Conservation (phyloP, 2,888 invertebrate genomes). For the Leptura quadrifasciata region DNA sequence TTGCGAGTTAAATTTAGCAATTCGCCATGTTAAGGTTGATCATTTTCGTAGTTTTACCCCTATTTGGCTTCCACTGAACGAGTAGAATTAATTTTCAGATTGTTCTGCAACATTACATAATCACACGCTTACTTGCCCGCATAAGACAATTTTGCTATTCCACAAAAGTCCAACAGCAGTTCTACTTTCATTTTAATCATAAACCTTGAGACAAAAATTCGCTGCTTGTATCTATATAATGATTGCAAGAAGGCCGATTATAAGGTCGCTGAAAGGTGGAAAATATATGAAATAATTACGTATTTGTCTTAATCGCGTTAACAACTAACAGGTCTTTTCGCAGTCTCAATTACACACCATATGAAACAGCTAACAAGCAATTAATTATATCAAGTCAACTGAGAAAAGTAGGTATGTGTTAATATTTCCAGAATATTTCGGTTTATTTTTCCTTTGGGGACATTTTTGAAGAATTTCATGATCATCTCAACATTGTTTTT, state of each 20-base stretch:
- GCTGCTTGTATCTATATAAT: slow-evolving; percentile 58
- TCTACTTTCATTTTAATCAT: slow-evolving; percentile 64
- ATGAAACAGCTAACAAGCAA: neutral
- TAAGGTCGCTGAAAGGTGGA: slow-evolving; percentile 66
- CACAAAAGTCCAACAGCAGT: slow-evolving; percentile 58
- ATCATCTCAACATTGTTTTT: too few species aligned
- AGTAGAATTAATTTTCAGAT: slow-evolving; percentile 38
- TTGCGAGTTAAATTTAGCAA: neutral
- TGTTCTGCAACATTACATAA: slow-evolving; percentile 48
- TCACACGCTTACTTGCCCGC: slow-evolving; percentile 34
- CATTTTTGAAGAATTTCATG: too few species aligned
- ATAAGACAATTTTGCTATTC: slow-evolving; percentile 55
- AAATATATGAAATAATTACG: slow-evolving; percentile 61
- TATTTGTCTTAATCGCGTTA: slow-evolving; percentile 50
- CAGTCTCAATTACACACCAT: neutral
- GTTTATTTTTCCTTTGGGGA: too few species aligned
- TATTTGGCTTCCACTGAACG: slow-evolving; percentile 5
- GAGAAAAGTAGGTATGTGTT: too few species aligned
- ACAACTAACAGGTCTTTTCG: slow-evolving; percentile 55
- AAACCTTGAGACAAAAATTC: slow-evolving; percentile 67
- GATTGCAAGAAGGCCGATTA: slow-evolving; percentile 62
- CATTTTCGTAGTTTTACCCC: slow-evolving; percentile 2
- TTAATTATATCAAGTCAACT: too few species aligned
- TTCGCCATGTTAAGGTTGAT: neutral
- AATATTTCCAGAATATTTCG: too few species aligned